These are phyloP conservation scores for Lamellibrachia satsuma DNA, from an alignment of 2,888 invertebrate species.

Conservation along the genomic window DNA sequence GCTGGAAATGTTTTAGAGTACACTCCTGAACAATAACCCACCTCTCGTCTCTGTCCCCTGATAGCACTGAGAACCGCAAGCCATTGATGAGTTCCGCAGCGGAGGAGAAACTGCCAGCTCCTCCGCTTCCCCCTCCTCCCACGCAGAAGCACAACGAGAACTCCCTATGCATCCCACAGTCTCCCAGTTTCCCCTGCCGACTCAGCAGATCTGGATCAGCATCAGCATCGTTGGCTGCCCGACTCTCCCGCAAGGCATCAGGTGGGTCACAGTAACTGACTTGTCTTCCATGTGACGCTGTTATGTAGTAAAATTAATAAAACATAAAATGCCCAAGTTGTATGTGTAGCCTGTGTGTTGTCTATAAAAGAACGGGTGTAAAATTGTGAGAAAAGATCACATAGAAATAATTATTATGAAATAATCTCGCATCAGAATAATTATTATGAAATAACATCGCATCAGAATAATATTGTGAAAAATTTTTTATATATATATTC, in stretches of 20 bases:
- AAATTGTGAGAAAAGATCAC: no score
- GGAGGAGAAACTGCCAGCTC: not conserved
- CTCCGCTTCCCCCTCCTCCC: not conserved
- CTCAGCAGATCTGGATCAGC: not conserved
- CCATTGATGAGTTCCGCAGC: not conserved
- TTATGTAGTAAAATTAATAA: no score
- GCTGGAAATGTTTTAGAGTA: not conserved
- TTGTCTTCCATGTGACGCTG: no score
- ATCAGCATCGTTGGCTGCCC: not conserved
- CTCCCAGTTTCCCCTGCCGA: slow-evolving; percentile 9
- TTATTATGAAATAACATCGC: no score
- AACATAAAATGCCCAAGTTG: no score
- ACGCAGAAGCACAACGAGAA: not conserved
- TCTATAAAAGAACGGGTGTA: no score
- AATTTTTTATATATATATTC: no score
- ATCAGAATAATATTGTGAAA: no score
- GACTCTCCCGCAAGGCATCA: not conserved
- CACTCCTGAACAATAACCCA: no score
- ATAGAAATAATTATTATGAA: no score
- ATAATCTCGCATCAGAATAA: no score
- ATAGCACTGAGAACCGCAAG: not conserved
- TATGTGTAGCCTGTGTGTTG: no score
- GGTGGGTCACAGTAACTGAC: not conserved
- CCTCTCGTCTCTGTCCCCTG: not conserved
- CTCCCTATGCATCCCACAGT: not conserved